Evolutionary conservation across 2,888 invertebrate genomes (phyloP).

Genomic region (Agrochola litura): DNA sequence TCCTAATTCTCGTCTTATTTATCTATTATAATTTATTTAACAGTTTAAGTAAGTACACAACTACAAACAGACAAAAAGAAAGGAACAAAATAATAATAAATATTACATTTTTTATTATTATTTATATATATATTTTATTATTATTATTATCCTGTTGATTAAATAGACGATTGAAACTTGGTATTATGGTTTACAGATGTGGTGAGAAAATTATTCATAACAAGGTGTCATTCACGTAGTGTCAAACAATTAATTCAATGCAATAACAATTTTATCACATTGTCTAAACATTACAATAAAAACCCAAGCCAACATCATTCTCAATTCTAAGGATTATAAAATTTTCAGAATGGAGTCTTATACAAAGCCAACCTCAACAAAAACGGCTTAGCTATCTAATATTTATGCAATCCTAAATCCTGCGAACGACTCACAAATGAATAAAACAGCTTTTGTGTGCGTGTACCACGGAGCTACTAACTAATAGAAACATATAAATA

Average conservation of each 20-base stretch:
- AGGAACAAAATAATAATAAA: no score
- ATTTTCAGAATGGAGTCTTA: not conserved
- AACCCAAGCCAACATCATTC: not conserved
- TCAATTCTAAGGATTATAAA: not conserved
- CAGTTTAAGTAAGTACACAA: no score
- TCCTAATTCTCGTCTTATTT: no score
- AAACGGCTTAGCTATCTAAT: not conserved
- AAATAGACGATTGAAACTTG: not conserved
- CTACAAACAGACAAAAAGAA: no score
- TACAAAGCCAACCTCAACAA: not conserved
- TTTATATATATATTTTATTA: no score
- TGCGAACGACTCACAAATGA: slow-evolving; percentile 7
- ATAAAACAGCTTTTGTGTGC: slow-evolving; percentile 5
- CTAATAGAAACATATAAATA: no score
- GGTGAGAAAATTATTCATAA: not conserved
- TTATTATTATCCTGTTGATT: no score
- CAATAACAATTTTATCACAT: not conserved
- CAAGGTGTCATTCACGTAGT: no score
- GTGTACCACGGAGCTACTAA: not conserved
- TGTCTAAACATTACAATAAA: not conserved
- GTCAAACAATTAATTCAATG: not conserved
- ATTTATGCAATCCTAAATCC: slow-evolving; percentile 21
- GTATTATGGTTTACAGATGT: not conserved
- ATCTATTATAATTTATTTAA: no score
- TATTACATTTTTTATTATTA: no score